phyloP scores from a whole-genome alignment of 2,797 vertebrate species.

The Fundulus diaphanus region DNA sequence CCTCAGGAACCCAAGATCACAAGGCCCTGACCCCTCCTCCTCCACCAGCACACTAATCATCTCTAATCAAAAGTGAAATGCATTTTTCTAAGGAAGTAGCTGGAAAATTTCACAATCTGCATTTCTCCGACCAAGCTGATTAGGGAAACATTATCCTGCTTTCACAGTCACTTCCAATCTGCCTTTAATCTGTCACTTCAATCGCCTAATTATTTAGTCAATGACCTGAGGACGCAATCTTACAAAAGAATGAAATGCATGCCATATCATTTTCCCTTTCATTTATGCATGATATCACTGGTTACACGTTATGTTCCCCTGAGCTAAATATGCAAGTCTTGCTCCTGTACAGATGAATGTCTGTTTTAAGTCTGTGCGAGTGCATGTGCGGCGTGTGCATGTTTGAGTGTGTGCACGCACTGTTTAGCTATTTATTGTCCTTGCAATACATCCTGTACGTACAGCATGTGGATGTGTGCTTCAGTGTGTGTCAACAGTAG shows the following conservation, averaged over 20 bases:
- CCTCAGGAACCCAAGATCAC: slow-evolving; percentile 69
- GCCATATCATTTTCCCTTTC: slow-evolving; percentile 81
- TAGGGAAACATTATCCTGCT: slow-evolving; percentile 89
- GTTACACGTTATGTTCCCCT: slow-evolving; percentile 73
- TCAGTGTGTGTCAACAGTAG: slow-evolving; percentile 67
- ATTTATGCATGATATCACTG: slow-evolving; percentile 80
- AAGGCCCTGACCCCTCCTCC: slow-evolving; percentile 71
- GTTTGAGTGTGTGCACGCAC: slow-evolving; percentile 15
- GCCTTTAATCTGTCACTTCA: slow-evolving; percentile 88
- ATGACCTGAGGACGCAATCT: slow-evolving; percentile 85
- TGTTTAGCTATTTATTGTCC: slow-evolving; percentile 60
- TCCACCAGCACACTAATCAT: slow-evolving; percentile 77
- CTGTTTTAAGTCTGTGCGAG: slow-evolving; percentile 27
- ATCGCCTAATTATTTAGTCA: slow-evolving; percentile 88
- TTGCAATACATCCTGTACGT: slow-evolving; percentile 43
- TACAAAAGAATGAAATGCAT: slow-evolving; percentile 85
- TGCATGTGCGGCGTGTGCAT: slow-evolving; percentile 15
- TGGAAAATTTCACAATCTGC: slow-evolving; percentile 90
- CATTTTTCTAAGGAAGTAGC: slow-evolving; percentile 89
- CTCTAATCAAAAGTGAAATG: slow-evolving; percentile 88
- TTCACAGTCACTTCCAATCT: slow-evolving; percentile 89
- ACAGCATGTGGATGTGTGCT: slow-evolving; percentile 54
- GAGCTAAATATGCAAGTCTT: slow-evolving; percentile 70
- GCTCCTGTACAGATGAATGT: slow-evolving; percentile 50
- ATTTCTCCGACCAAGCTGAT: slow-evolving; percentile 88